phyloP scores from a whole-genome alignment of 2,113 vertebrate genomes.

The Neotragus pygmaeus region DNA sequence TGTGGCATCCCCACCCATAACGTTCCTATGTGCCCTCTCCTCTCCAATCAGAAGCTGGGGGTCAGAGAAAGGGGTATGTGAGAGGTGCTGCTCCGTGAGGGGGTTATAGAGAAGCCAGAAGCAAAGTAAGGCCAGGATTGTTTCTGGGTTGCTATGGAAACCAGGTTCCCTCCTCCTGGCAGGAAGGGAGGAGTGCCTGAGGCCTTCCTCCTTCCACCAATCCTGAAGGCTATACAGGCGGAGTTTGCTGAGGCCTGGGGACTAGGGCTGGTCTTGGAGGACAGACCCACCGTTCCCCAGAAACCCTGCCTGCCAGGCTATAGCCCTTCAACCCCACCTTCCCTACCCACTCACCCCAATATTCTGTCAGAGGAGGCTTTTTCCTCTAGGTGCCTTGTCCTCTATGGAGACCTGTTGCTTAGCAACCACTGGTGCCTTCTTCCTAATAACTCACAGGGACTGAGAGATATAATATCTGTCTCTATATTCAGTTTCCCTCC shows the following conservation, averaged over 20 bases:
- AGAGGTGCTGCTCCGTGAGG: not conserved
- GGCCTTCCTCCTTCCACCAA: constrained; percentile 48
- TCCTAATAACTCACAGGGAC: constrained; percentile 73
- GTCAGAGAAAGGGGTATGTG: not conserved
- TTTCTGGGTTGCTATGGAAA: constrained; percentile 65
- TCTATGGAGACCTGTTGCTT: constrained; percentile 78
- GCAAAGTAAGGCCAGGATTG: constrained; percentile 21
- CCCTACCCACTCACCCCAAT: not conserved
- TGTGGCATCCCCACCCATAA: not conserved
- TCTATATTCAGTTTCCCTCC: constrained; percentile 53
- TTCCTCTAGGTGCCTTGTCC: constrained; percentile 57
- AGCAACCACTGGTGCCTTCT: constrained; percentile 74
- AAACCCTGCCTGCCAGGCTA: not conserved
- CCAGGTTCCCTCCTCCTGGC: constrained; percentile 50
- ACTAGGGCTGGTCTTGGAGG: not conserved
- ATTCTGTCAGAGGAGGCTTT: constrained; percentile 29
- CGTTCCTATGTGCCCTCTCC: not conserved
- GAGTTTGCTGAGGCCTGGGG: constrained; percentile 1
- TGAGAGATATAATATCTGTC: constrained; percentile 63
- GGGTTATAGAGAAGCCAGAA: constrained; percentile 6
- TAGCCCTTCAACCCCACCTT: constrained; percentile 14
- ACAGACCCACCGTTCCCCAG: not conserved
- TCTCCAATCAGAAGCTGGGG: not conserved
- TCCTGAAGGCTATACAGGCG: constrained; percentile 23
- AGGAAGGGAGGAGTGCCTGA: constrained; percentile 6